A percentile compares a stretch with the other conserved stretches of the same genome.
phyloP scores from a whole-genome alignment of 2,888 invertebrate genomes.

The Tanytarsus gracilentus region DNA sequence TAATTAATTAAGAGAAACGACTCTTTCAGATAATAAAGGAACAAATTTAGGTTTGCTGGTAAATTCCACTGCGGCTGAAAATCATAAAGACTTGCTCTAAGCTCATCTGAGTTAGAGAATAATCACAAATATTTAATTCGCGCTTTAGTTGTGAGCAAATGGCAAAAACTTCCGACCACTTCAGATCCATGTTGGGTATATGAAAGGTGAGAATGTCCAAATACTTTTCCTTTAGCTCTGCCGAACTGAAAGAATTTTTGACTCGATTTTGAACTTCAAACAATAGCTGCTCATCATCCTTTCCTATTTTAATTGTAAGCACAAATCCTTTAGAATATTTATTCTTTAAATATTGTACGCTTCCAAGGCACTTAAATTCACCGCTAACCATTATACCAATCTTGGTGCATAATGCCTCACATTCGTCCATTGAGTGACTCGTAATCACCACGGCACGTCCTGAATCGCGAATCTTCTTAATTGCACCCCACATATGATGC shows the following conservation, averaged over 20 bases:
- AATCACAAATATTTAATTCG: slow-evolving; percentile 58
- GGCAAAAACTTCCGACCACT: slow-evolving; percentile 56
- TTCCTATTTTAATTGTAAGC: slow-evolving; percentile 40
- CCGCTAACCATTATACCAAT: slow-evolving; percentile 78
- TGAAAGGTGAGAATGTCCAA: slow-evolving; percentile 57
- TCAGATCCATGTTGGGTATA: slow-evolving; percentile 43
- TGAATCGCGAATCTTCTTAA: slow-evolving; percentile 56
- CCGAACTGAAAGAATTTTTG: not conserved
- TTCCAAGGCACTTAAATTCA: slow-evolving; percentile 62
- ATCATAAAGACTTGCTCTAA: slow-evolving; percentile 69
- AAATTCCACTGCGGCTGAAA: slow-evolving; percentile 47
- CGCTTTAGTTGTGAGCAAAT: slow-evolving; percentile 54
- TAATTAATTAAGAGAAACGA: too few species aligned
- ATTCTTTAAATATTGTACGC: slow-evolving; percentile 65
- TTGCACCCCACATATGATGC: slow-evolving; percentile 69
- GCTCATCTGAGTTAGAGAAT: slow-evolving; percentile 69
- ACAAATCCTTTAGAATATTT: slow-evolving; percentile 50
- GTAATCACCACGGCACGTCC: slow-evolving; percentile 72
- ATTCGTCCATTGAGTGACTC: slow-evolving; percentile 81
- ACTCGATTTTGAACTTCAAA: not conserved
- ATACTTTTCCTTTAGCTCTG: slow-evolving; percentile 46
- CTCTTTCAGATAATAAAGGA: not conserved
- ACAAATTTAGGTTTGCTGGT: not conserved
- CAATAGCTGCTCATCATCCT: not conserved
- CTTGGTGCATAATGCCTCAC: slow-evolving; percentile 71